A percentile compares a stretch with the other conserved stretches of the same genome.
phyloP scores from a whole-genome alignment of 1,140 invertebrate species.

The Drosophila melanogaster region Release_6_plus_ISO1_MT NT_033779.5:3833001-3833500 shows the following conservation, averaged over 20 bases:
- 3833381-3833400: conserved; percentile 45
- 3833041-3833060: conserved; percentile 3
- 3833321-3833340: conserved; percentile 77
- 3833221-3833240: conserved; percentile 2
- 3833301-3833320: conserved; percentile 80
- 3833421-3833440: conserved; percentile 77
- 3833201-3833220: conserved; percentile 23
- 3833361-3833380: conserved; percentile 60
- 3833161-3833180: conserved; percentile 41
- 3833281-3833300: conserved; percentile 50
- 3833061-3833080: conserved; percentile 3
- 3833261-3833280: conserved; percentile 3
- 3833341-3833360: conserved; percentile 77
- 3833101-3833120: conserved; percentile 16
- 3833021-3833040: background rate
- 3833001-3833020: background rate
- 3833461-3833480: conserved; percentile 7
- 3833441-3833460: background rate
- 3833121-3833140: conserved; percentile 10
- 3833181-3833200: conserved; percentile 52
- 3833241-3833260: background rate
- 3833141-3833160: conserved; percentile 33
- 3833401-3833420: conserved; percentile 61
- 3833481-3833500: conserved; percentile 5
- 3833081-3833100: background rate